These are phyloP conservation scores for Thereva unica DNA, from an alignment of 2,888 invertebrate species.

Conservation along the genomic window DNA sequence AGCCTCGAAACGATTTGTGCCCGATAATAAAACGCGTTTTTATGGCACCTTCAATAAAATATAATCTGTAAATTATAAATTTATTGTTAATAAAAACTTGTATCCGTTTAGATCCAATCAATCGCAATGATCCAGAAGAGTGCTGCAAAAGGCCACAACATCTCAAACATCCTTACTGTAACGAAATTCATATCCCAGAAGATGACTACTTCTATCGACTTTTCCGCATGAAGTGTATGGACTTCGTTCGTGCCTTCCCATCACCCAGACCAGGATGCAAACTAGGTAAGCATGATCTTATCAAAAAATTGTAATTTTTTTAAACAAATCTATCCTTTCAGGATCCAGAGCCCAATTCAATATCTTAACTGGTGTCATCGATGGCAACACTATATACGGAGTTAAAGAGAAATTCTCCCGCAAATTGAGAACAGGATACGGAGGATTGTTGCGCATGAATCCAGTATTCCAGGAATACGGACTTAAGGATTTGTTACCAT, in stretches of 20 bases:
- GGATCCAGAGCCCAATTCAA: conserved; percentile 80
- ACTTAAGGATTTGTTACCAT: conserved; percentile 82
- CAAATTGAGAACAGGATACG: conserved; percentile 79
- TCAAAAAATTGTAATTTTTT: background rate
- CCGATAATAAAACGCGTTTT: no score
- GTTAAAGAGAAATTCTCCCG: conserved; percentile 81
- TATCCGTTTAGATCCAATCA: conserved; percentile 70
- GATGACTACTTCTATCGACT: conserved; percentile 89
- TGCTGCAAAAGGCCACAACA: conserved; percentile 83
- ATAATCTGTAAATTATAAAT: background rate
- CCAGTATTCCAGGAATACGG: conserved; percentile 86
- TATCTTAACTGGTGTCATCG: conserved; percentile 81
- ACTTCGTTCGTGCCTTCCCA: conserved; percentile 88
- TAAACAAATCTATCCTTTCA: no score
- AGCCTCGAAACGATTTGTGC: no score
- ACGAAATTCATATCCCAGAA: conserved; percentile 84
- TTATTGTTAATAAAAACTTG: background rate
- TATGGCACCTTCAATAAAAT: no score
- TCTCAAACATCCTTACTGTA: conserved; percentile 86
- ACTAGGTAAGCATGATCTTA: conserved; percentile 64
- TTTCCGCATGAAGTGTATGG: conserved; percentile 83
- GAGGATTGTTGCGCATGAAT: conserved; percentile 84
- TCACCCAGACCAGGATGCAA: conserved; percentile 85
- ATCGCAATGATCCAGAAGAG: conserved; percentile 88
- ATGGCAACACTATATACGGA: conserved; percentile 90